Evolutionary conservation across 1,140 invertebrate species (phyloP).

Genomic region (Sitobion miscanthi): DNA sequence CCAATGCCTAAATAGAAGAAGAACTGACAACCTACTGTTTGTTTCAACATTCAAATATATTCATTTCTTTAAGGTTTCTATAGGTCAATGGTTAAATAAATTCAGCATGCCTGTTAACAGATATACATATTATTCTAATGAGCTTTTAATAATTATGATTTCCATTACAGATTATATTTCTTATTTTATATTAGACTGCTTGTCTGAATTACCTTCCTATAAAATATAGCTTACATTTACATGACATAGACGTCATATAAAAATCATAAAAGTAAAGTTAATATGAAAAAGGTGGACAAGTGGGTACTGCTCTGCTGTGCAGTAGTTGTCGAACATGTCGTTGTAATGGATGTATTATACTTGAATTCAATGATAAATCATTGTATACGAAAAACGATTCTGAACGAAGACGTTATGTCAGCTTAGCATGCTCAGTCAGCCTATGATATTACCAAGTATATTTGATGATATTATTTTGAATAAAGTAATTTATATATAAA

Average conservation of each 20-base stretch:
- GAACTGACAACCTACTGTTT: background rate
- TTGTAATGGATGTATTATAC: too few species aligned
- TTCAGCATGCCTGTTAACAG: background rate
- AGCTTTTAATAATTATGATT: background rate
- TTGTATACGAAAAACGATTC: too few species aligned
- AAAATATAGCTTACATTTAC: background rate
- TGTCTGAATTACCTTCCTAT: background rate
- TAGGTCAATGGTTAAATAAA: slow-evolving; percentile 17
- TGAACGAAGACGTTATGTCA: too few species aligned
- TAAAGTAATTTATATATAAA: too few species aligned
- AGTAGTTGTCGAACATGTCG: too few species aligned
- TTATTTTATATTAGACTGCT: background rate
- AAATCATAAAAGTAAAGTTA: background rate
- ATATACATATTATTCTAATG: slow-evolving; percentile 6
- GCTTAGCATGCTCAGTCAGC: too few species aligned
- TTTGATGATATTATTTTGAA: too few species aligned
- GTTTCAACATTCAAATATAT: slow-evolving; percentile 21
- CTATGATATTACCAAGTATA: too few species aligned
- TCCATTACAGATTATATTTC: background rate
- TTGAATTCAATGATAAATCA: too few species aligned
- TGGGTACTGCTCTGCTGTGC: too few species aligned
- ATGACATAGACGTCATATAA: background rate
- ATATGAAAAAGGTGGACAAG: background rate
- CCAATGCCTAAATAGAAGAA: background rate
- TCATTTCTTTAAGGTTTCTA: background rate